These are phyloP conservation scores for Leptopterna dolabrata DNA, from an alignment of 2,888 invertebrate genomes.

Conservation along the genomic window DNA sequence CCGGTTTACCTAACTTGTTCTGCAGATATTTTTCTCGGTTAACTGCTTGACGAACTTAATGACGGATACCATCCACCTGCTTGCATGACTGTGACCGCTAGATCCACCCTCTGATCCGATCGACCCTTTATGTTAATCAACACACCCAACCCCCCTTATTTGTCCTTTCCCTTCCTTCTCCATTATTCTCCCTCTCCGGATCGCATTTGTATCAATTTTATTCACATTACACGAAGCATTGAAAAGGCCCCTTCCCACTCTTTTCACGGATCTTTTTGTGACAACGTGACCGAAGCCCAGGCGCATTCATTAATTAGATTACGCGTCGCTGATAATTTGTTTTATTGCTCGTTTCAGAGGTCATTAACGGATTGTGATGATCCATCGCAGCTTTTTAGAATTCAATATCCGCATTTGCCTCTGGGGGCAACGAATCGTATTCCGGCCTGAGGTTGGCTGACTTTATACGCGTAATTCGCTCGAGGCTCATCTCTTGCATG, in stretches of 20 bases:
- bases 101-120: neutral
- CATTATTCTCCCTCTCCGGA: conserved; percentile 54
- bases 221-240: conserved; percentile 58
- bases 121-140: conserved; percentile 53
- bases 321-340: conserved; percentile 42
- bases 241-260: conserved; percentile 52
- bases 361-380: conserved; percentile 39
- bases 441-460: neutral
- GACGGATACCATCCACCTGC: neutral
- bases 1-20: too few species aligned
- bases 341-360: conserved; percentile 36
- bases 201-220: conserved; percentile 59
- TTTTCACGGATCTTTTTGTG: conserved; percentile 23
- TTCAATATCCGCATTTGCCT: neutral
- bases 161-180: conserved; percentile 21
- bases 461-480: neutral
- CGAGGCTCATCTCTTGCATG: too few species aligned
- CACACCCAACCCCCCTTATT: conserved; percentile 36
- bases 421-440: neutral
- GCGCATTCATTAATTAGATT: conserved; percentile 50
- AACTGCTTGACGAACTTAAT: neutral
- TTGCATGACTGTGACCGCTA: neutral
- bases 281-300: neutral
- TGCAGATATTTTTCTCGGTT: neutral
- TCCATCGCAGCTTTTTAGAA: conserved; percentile 38